A percentile compares a stretch with the other conserved stretches of the same genome.
phyloP scores from a whole-genome alignment of 2,797 vertebrate species.

The Nannoperca obscura region DNA sequence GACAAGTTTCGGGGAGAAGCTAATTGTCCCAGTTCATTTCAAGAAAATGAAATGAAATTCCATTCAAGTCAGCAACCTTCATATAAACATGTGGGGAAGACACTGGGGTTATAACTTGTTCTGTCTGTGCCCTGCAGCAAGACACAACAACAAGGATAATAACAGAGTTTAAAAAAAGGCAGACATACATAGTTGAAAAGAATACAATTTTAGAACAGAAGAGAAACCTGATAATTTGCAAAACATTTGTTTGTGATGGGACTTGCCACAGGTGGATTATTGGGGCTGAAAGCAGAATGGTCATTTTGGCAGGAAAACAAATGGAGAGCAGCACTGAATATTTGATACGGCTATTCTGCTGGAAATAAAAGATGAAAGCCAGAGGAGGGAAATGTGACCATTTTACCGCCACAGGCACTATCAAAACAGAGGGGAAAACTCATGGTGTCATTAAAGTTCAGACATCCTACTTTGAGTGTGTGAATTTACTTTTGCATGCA shows the following conservation, averaged over 20 bases:
- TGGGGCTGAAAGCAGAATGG: constrained; percentile 36
- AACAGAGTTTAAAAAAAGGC: constrained; percentile 31
- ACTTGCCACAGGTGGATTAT: constrained; percentile 59
- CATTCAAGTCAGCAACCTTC: constrained; percentile 43
- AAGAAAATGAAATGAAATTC: constrained; percentile 35
- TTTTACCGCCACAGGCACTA: not conserved
- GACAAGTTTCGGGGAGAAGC: constrained; percentile 31
- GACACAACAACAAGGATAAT: constrained; percentile 43
- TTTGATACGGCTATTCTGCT: constrained; percentile 46
- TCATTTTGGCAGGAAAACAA: constrained; percentile 52
- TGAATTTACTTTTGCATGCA: constrained; percentile 21
- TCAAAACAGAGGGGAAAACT: not conserved
- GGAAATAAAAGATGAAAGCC: constrained; percentile 47
- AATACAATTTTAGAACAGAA: constrained; percentile 35
- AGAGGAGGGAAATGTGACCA: constrained; percentile 27
- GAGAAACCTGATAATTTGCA: constrained; percentile 33
- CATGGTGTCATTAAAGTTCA: constrained; percentile 7
- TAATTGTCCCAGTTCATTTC: constrained; percentile 53
- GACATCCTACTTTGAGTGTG: constrained; percentile 11
- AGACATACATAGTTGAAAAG: constrained; percentile 26
- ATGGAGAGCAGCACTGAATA: constrained; percentile 40
- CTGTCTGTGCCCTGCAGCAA: constrained; percentile 51
- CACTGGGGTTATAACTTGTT: constrained; percentile 38
- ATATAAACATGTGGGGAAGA: constrained; percentile 53
- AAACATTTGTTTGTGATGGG: constrained; percentile 50